Percentiles rank a stretch among this genome's conserved stretches.
phyloP scores from a whole-genome alignment of 2,113 vertebrate genomes.

The Furnarius figulus region DNA sequence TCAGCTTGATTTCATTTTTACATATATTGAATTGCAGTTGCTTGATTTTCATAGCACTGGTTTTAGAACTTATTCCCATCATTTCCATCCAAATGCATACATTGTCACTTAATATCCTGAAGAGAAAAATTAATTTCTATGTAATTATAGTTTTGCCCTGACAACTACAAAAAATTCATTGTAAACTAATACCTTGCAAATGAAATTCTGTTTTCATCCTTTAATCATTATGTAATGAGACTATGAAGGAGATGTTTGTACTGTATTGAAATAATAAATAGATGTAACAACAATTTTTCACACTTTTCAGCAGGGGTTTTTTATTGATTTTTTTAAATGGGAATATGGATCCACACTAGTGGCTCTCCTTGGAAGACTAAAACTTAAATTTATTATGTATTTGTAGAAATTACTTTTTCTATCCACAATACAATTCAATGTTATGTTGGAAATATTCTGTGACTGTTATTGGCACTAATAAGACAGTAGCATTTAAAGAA shows the following conservation, averaged over 20 bases:
- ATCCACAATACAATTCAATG: not conserved
- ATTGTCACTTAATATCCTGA: not conserved
- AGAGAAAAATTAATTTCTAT: constrained; percentile 21
- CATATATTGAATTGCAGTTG: not conserved
- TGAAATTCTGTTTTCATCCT: constrained; percentile 4
- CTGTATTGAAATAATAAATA: not conserved
- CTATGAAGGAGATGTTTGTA: not conserved
- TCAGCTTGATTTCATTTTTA: constrained; percentile 1
- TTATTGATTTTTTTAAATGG: not conserved
- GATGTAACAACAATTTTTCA: not conserved
- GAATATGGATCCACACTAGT: not conserved
- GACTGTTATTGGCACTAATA: not conserved
- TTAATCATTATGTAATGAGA: not conserved
- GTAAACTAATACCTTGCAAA: constrained; percentile 9
- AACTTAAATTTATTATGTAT: not conserved
- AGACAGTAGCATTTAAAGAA: not conserved
- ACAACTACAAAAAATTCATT: not conserved
- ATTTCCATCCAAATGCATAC: not conserved
- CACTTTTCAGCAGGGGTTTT: not conserved
- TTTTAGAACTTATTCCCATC: not conserved
- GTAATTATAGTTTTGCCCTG: not conserved
- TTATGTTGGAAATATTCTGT: not conserved
- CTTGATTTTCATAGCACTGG: not conserved
- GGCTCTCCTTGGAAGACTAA: not conserved
- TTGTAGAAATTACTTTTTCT: not conserved